These are phyloP conservation scores for Drosophila paramelanica DNA, from an alignment of 2,888 invertebrate genomes.

Conservation along the genomic window DNA sequence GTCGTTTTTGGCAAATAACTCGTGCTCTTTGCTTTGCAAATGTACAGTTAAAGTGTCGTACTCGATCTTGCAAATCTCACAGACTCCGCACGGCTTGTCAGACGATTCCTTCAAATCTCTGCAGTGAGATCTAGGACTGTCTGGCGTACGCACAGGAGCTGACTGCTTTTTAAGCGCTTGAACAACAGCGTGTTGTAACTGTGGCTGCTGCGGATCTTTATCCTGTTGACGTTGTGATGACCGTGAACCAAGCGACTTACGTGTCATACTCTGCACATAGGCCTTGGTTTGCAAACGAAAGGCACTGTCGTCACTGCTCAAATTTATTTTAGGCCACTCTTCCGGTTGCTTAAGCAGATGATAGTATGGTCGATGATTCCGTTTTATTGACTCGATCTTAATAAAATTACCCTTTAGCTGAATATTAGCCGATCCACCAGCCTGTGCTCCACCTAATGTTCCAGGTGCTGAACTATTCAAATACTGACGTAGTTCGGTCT, in stretches of 20 bases:
- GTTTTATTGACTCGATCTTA: slow-evolving; percentile 88
- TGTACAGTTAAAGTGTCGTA: slow-evolving; percentile 90
- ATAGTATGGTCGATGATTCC: slow-evolving; percentile 84
- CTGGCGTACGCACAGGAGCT: slow-evolving; percentile 33
- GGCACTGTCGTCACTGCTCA: slow-evolving; percentile 83
- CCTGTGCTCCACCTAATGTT: slow-evolving; percentile 6
- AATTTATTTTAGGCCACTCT: slow-evolving; percentile 84
- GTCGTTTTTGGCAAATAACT: slow-evolving; percentile 90
- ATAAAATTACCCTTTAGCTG: slow-evolving; percentile 88
- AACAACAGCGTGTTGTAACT: slow-evolving; percentile 51
- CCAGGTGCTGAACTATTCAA: slow-evolving; percentile 42
- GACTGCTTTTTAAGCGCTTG: slow-evolving; percentile 53
- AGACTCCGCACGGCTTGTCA: slow-evolving; percentile 88
- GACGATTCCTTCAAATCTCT: slow-evolving; percentile 77
- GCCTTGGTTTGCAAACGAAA: slow-evolving; percentile 73
- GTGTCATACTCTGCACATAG: slow-evolving; percentile 80
- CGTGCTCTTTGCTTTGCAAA: slow-evolving; percentile 90
- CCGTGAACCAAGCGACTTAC: slow-evolving; percentile 82
- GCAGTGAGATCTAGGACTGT: slow-evolving; percentile 58
- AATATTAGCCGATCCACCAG: slow-evolving; percentile 38
- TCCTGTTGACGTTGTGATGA: slow-evolving; percentile 76
- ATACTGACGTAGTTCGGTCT: slow-evolving; percentile 80
- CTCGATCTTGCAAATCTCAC: slow-evolving; percentile 92
- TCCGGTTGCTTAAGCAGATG: slow-evolving; percentile 82
- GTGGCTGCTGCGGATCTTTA: slow-evolving; percentile 29